Evolutionary conservation across 1,140 invertebrate species (phyloP), one percentile per base, ranked within the genome.

Genomic region (Drosophila sechellia): DNA sequence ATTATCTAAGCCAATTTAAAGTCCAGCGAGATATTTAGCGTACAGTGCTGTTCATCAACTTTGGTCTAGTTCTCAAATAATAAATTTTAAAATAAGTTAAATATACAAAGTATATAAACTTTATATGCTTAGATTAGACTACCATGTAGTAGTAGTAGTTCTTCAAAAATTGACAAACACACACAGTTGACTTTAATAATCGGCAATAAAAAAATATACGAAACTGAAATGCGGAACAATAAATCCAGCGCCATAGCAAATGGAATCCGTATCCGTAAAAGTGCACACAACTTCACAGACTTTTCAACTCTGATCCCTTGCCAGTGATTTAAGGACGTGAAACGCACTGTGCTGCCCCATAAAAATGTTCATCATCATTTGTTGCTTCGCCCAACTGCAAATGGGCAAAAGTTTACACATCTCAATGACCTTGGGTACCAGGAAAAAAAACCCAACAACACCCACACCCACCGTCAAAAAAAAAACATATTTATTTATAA

Each of bases 1-100:
- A 85, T 85, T 85, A 85, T 85, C 81, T 58, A 75, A 86, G 81
- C 80, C 77, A 85, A 85, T 85, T 85, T 69, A 57, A 35, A 70
- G 52, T 42, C 35, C n/a, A 3, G 11, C 25, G 1, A 17, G 17
- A n/a, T 34, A 34, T 45, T 22, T 27, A 31, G 22, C 6, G 0
- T 37, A 68, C 46, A 52, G 64, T 65, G 31, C 31, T 13, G 46
- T 25, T 25, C 59, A 50, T 35, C 12, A n/a, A 5, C 3, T 6
- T 20, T 4, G 4, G 11, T 5, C 0, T 1, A 8, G 1, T 10
- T n/a, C 0, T 3, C 6, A 27, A 37, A 53, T 25, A 37, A 53
- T 1, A 11, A 4, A 13, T 39, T 4, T 39, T 13, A 13, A 3
- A 13, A 39, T 39, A 39, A 13, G 31, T 3, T 42, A 15, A 15